Evolutionary conservation across 2,888 invertebrate species (phyloP), one percentile per base, ranked within the genome.

Genomic region (Micoletzkya japonica): DNA sequence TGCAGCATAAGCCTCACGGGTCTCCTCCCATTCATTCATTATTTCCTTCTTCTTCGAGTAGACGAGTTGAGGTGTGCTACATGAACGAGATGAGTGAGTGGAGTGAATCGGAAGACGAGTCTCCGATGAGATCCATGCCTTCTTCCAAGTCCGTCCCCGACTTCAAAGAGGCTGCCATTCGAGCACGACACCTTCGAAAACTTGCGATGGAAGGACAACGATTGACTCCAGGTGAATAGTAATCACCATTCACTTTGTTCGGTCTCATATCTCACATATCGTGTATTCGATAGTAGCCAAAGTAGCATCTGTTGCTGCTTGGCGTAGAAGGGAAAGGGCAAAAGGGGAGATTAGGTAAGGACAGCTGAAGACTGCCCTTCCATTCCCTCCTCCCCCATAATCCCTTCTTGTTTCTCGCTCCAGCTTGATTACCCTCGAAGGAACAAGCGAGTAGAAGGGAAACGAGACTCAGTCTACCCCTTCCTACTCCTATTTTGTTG

Each of bases 21-120:
- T 32, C 26, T 57, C n/a, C 57, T 4, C 24, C 26, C 54, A n/a
- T 54, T 57, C 49, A 52, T 49, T 6, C 28, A 28, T 64, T 52
- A 54, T 7, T 24, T 56, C 94, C n/a, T n/a, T n/a, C n/a, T n/a
- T n/a, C n/a, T n/a, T n/a, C n/a, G n/a, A n/a, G n/a, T n/a, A n/a
- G n/a, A n/a, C n/a, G n/a, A n/a, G n/a, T n/a, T 67, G 94, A 94
- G 89, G 93, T 95, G 34, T 81, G 81, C 60, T 81, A 79, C 70
- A 79, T 80, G 76, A 80, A 81, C 61, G 79, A 79, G 49, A 57
- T 81, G 50, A 72, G 75, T 44, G 79, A 79, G 59, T 71, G 71
- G 7, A 70, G 72, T 39, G 63, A 68, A 20, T 73, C 73, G 14
- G 71, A 72, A 24, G 72, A 72, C 44, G 72, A 70, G 32, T 61